These are phyloP conservation scores for Bhutanitis thaidina DNA, from an alignment of 2,888 invertebrate species.

Conservation along the genomic window DNA sequence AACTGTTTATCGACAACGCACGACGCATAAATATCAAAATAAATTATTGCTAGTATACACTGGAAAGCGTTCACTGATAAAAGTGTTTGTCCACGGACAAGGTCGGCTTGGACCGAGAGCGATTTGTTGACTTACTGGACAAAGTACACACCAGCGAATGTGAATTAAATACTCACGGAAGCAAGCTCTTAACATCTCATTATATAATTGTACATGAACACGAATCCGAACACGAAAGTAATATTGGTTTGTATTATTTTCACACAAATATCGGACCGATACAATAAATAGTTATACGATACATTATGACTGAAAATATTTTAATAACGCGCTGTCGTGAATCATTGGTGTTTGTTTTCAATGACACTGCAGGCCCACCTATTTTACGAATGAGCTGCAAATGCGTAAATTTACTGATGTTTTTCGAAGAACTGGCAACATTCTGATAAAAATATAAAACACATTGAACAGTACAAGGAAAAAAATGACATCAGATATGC, in stretches of 20 bases:
- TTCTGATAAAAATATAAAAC: constrained; percentile 12
- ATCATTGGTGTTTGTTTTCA: constrained; percentile 6
- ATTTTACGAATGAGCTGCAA: constrained; percentile 4
- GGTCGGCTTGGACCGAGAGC: constrained; percentile 33
- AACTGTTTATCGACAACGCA: too few species aligned
- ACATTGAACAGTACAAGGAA: constrained; percentile 19
- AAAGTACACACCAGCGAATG: constrained; percentile 18
- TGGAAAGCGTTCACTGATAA: constrained; percentile 29
- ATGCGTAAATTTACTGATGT: constrained; percentile 13
- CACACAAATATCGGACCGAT: too few species aligned
- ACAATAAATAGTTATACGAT: too few species aligned
- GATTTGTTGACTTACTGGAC: constrained; percentile 26
- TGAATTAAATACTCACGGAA: constrained; percentile 14
- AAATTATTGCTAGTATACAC: not conserved
- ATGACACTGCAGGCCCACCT: constrained; percentile 12
- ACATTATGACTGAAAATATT: too few species aligned
- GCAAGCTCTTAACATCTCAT: too few species aligned
- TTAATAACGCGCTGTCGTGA: not conserved
- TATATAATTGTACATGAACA: too few species aligned
- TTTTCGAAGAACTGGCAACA: constrained; percentile 23
- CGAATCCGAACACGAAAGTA: too few species aligned
- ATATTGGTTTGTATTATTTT: too few species aligned
- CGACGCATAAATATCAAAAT: not conserved
- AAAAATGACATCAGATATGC: constrained; percentile 43
- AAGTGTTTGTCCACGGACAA: constrained; percentile 35